These are phyloP conservation scores for Mastomys natalensis DNA, from an alignment of 2,113 vertebrate genomes.

Conservation along the genomic window DNA sequence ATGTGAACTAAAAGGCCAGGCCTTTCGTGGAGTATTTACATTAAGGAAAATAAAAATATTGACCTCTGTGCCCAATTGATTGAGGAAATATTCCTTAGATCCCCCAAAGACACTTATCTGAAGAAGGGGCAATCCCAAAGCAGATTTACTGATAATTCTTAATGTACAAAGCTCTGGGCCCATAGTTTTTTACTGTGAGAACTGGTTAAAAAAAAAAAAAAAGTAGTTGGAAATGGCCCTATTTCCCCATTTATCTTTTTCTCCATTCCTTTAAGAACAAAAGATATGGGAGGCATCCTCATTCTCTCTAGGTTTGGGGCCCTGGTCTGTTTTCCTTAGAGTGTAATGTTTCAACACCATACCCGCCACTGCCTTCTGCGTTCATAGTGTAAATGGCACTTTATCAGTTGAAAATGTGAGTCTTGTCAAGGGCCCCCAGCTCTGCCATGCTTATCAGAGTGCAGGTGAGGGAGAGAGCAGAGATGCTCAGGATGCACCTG, in stretches of 20 bases:
- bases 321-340: constrained; percentile 29
- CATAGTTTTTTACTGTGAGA: constrained; percentile 73
- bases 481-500: constrained; percentile 77
- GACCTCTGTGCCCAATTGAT: constrained; percentile 54
- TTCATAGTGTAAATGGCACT: constrained; percentile 83
- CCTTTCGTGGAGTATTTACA: background rate
- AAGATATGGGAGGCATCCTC: background rate
- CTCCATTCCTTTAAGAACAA: background rate
- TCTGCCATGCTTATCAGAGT: constrained; percentile 84
- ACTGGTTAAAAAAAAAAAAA: constrained; percentile 59
- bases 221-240: constrained; percentile 60
- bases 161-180: constrained; percentile 73
- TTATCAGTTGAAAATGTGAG: constrained; percentile 84
- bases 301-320: background rate
- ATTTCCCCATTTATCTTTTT: fast-evolving
- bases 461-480: constrained; percentile 54
- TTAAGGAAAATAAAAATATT: constrained; percentile 80
- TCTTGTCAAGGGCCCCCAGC: constrained; percentile 80
- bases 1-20: background rate
- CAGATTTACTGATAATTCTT: constrained; percentile 82
- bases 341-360: constrained; percentile 32
- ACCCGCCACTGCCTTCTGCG: constrained; percentile 70
- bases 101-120: constrained; percentile 58
- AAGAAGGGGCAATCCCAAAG: constrained; percentile 70
- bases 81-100: constrained; percentile 74